Conservation (phyloP, 2,888 invertebrate species). For the Nomada fucata region DNA sequence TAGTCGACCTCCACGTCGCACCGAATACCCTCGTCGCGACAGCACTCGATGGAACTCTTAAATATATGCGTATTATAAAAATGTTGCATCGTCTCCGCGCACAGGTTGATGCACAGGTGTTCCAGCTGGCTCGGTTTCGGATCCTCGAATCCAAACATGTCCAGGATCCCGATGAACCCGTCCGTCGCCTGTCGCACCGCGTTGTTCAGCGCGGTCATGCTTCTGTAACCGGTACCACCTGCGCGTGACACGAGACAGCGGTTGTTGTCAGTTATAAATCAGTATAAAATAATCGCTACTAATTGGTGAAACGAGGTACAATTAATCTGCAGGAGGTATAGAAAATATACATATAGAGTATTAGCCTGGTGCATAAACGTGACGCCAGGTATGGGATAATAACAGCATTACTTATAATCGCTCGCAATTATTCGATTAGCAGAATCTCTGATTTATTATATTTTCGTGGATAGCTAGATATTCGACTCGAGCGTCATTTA, state of each 20-base stretch:
- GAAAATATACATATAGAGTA: too few relatives aligned
- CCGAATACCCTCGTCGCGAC: slow-evolving; percentile 95
- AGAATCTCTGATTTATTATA: too few relatives aligned
- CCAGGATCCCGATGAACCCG: slow-evolving; percentile 97
- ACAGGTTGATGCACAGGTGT: slow-evolving; percentile 97
- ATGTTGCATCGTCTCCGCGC: slow-evolving; percentile 98
- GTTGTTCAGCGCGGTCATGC: slow-evolving; percentile 96
- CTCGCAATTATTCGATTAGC: too few relatives aligned
- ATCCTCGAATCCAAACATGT: slow-evolving; percentile 99
- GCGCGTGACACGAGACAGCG: slow-evolving; percentile 27
- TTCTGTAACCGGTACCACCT: slow-evolving; percentile 91
- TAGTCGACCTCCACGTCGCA: slow-evolving; percentile 96
- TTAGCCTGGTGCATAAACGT: too few relatives aligned
- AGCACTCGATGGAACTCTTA: slow-evolving; percentile 96
- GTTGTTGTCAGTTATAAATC: neutral
- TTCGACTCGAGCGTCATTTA: too few relatives aligned
- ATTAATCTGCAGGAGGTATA: too few relatives aligned
- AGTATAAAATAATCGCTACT: too few relatives aligned
- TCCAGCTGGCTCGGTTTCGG: slow-evolving; percentile 95
- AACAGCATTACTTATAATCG: too few relatives aligned
- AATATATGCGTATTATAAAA: slow-evolving; percentile 99
- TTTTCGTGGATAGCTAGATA: too few relatives aligned
- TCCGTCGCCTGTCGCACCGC: slow-evolving; percentile 97
- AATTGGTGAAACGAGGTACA: too few relatives aligned
- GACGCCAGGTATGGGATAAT: too few relatives aligned